phyloP scores from a whole-genome alignment of 2,797 vertebrate genomes.

The Pampus argenteus region DNA sequence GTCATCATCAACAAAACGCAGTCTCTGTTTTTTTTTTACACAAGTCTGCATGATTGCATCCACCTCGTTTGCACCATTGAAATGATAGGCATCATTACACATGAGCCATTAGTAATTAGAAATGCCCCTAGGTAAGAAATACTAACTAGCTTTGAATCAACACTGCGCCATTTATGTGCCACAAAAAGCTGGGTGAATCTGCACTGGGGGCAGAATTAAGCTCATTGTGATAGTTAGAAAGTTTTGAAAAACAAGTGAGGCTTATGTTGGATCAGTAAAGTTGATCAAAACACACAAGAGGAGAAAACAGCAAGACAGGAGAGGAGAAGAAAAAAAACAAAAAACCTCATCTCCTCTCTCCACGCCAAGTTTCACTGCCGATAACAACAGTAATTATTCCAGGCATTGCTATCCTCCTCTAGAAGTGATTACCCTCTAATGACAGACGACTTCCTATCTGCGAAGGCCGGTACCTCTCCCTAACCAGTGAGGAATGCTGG shows the following conservation, averaged over 20 bases:
- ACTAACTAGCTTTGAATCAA: conserved; percentile 63
- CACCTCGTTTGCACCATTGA: conserved; percentile 68
- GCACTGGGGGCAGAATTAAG: background rate
- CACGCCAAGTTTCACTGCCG: conserved; percentile 68
- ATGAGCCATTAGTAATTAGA: conserved; percentile 72
- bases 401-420: conserved; percentile 74
- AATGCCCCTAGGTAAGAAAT: conserved; percentile 72
- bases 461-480: conserved; percentile 70
- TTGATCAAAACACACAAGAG: conserved; percentile 50
- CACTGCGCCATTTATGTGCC: conserved; percentile 33
- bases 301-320: conserved; percentile 11
- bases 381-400: conserved; percentile 79
- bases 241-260: conserved; percentile 35
- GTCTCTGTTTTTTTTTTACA: conserved; percentile 31
- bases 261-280: conserved; percentile 26
- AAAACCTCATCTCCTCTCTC: conserved; percentile 19
- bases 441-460: conserved; percentile 82
- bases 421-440: conserved; percentile 78
- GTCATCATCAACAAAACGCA: background rate
- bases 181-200: conserved; percentile 6
- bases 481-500: conserved; percentile 76
- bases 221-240: conserved; percentile 11
- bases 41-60: conserved; percentile 58
- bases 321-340: background rate
- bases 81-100: conserved; percentile 74